Percentiles rank a stretch among this genome's conserved stretches.
These are phyloP conservation scores for Drosophila eugracilis DNA, from an alignment of 1,140 invertebrate species.

Conservation along the genomic window DNA sequence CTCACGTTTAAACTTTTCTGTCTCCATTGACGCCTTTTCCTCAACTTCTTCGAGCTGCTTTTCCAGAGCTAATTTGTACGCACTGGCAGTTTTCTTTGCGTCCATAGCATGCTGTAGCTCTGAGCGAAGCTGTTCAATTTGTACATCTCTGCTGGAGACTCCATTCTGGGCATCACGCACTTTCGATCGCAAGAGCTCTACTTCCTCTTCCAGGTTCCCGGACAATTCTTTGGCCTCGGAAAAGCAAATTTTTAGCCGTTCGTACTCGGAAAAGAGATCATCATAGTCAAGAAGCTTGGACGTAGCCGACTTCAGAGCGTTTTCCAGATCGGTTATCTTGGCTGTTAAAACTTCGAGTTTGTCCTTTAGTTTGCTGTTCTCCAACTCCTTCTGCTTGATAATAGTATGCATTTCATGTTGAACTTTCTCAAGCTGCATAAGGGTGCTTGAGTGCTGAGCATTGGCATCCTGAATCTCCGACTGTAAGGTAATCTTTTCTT, in stretches of 20 bases:
- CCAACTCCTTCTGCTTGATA: not conserved
- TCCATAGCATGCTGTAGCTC: constrained; percentile 7
- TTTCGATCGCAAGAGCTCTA: not conserved
- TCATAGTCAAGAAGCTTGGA: constrained; percentile 4
- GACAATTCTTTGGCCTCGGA: not conserved
- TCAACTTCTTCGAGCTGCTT: constrained; percentile 12
- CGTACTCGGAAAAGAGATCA: constrained; percentile 15
- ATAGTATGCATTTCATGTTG: not conserved
- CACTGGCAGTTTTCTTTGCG: not conserved
- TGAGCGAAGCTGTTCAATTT: constrained; percentile 8
- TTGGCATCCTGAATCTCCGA: constrained; percentile 11
- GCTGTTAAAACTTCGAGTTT: constrained; percentile 12
- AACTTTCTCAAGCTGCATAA: not conserved
- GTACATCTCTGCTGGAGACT: not conserved
- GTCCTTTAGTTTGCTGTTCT: constrained; percentile 4
- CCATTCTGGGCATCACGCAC: not conserved
- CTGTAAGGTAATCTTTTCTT: constrained; percentile 25
- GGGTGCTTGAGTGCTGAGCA: not conserved
- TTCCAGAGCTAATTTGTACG: not conserved
- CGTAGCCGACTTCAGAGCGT: constrained; percentile 5
- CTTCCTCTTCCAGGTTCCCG: not conserved
- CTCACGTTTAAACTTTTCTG: constrained; percentile 11
- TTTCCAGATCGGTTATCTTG: constrained; percentile 21
- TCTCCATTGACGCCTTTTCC: constrained; percentile 10
- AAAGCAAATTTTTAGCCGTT: constrained; percentile 3